Conservation (phyloP, 2,888 invertebrate species). For the Campaea margaritaria region DNA sequence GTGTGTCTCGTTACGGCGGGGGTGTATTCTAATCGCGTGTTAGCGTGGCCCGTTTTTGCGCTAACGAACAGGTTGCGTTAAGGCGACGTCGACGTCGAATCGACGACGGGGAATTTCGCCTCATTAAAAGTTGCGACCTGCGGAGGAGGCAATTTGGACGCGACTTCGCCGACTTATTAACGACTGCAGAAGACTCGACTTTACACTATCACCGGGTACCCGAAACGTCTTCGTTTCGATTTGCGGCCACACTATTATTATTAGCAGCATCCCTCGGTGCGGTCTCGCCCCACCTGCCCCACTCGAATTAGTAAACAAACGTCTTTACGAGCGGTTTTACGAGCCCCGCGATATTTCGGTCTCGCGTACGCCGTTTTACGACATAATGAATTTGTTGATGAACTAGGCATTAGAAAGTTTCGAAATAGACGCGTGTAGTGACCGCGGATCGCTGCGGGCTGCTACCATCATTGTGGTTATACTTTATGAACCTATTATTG, state of each 20-base stretch:
- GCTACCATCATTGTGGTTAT: slow-evolving; percentile 37
- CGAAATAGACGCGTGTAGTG: slow-evolving; percentile 81
- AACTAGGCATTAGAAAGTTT: slow-evolving; percentile 84
- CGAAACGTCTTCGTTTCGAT: slow-evolving; percentile 37
- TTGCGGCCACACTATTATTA: slow-evolving; percentile 63
- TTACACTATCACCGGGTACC: slow-evolving; percentile 68
- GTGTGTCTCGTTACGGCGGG: slow-evolving; percentile 64
- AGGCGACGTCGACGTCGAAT: slow-evolving; percentile 75
- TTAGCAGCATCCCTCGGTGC: slow-evolving; percentile 75
- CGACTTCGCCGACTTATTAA: slow-evolving; percentile 77
- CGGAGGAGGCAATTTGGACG: slow-evolving; percentile 77
- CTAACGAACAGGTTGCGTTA: slow-evolving; percentile 85
- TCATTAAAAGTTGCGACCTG: slow-evolving; percentile 85
- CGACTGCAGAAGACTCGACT: slow-evolving; percentile 56
- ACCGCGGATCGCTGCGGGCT: slow-evolving; percentile 58
- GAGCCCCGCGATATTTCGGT: slow-evolving; percentile 84
- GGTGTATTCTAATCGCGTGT: slow-evolving; percentile 84
- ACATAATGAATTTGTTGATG: slow-evolving; percentile 86
- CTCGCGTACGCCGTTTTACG: slow-evolving; percentile 82
- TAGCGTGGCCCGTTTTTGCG: slow-evolving; percentile 83
- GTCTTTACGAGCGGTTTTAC: slow-evolving; percentile 84
- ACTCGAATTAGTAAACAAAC: slow-evolving; percentile 85
- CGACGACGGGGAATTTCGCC: slow-evolving; percentile 83
- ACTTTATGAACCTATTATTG: slow-evolving; percentile 52
- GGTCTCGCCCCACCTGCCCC: slow-evolving; percentile 78